These are phyloP conservation scores for Lanius ludovicianus DNA, from an alignment of 2,113 vertebrate genomes.

Conservation along the genomic window DNA sequence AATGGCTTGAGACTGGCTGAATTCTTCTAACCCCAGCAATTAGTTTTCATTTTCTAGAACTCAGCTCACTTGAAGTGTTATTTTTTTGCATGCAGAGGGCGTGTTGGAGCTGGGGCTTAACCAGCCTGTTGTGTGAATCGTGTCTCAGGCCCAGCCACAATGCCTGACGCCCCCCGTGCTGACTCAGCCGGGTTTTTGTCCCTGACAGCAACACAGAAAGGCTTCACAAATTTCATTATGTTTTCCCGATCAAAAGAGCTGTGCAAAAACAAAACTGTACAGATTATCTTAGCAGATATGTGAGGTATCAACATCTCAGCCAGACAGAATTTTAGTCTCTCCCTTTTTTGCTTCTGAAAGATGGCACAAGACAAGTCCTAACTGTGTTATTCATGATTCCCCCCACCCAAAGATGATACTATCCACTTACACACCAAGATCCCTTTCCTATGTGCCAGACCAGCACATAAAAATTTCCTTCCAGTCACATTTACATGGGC, in stretches of 20 bases:
- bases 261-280: not conserved
- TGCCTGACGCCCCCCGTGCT: not conserved
- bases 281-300: not conserved
- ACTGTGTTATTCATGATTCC: not conserved
- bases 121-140: not conserved
- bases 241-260: not conserved
- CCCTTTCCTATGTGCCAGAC: not conserved
- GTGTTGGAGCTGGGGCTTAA: not conserved
- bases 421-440: not conserved
- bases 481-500: not conserved
- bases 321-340: not conserved
- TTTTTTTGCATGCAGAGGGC: slow-evolving; percentile 34
- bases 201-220: not conserved
- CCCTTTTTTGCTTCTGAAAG: not conserved
- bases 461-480: not conserved
- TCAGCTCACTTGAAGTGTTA: slow-evolving; percentile 24
- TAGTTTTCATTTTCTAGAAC: slow-evolving; percentile 58
- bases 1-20: slow-evolving; percentile 65
- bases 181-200: slow-evolving; percentile 24
- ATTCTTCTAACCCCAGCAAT: slow-evolving; percentile 62
- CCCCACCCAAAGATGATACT: not conserved
- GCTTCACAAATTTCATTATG: not conserved
- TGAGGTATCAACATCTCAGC: fast-evolving
- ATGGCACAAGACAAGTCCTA: not conserved
- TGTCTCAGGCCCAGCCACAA: not conserved